These are phyloP conservation scores for Daktulosphaira vitifoliae DNA, from an alignment of 1,140 invertebrate genomes.

Conservation along the genomic window DNA sequence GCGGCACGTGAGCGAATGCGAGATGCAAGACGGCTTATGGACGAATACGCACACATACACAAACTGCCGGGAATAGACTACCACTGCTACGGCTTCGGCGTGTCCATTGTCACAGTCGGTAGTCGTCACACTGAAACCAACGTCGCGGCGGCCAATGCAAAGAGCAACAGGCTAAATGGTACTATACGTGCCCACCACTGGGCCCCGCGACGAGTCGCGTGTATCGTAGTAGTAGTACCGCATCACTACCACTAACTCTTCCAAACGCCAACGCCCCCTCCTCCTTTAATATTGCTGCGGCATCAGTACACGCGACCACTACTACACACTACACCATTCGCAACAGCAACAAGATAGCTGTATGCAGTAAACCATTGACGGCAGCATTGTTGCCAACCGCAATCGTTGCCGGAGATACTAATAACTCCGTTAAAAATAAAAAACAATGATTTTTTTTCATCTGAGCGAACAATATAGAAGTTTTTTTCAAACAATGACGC, in stretches of 20 bases:
- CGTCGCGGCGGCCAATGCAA: constrained; percentile 2
- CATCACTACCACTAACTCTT: background rate
- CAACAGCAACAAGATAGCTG: background rate
- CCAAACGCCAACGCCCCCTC: background rate
- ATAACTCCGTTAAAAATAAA: too few species aligned
- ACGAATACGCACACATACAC: constrained; percentile 15
- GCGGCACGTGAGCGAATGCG: too few species aligned
- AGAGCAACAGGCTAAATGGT: constrained; percentile 23
- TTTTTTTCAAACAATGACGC: constrained; percentile 1
- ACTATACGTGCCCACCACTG: background rate
- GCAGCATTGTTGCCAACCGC: constrained; percentile 22
- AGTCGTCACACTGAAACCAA: constrained; percentile 26
- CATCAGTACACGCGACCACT: background rate
- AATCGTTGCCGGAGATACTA: too few species aligned
- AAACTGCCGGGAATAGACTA: background rate
- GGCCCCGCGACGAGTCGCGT: too few species aligned
- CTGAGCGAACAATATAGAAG: too few species aligned
- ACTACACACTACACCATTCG: background rate
- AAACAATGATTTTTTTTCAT: too few species aligned
- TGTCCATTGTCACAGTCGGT: constrained; percentile 28
- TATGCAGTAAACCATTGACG: background rate
- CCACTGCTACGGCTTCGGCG: constrained; percentile 8
- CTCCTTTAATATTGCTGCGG: background rate
- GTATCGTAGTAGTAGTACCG: too few species aligned
- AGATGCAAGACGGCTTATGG: too few species aligned